Evolutionary conservation across 2,888 invertebrate genomes (phyloP), one percentile per base, ranked within the genome.

Genomic region (Hydroisotoma schaefferi): DNA sequence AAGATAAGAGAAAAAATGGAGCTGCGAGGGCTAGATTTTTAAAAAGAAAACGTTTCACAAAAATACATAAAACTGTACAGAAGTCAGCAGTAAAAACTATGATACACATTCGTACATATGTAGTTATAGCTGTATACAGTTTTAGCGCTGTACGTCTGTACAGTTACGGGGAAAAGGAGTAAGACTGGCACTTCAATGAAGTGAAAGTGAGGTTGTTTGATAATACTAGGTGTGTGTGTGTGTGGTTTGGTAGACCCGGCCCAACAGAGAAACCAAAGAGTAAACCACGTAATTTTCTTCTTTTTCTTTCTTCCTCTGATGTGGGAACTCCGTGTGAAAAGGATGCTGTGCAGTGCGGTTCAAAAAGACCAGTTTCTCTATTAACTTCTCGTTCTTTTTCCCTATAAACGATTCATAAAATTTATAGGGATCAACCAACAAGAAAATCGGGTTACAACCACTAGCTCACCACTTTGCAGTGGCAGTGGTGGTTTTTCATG

Each of bases 301-400:
- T 15, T 49, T 27, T 49, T 25, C 26, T 27, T 26, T 25, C 29
- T 28, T n/a, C 25, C 28, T 46, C 46, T 46, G 25, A 46, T 49
- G 49, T 49, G 49, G 49, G 26, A 49, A 49, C 26, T 49, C 49
- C 28, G 49, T 28, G 49, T 49, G 49, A 49, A 49, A 28, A n/a
- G 29, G 28, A 49, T 5, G 49, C 25, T 22, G 25, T 46, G n/a
- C 23, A 46, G 8, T 18, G 15, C 40, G n/a, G 40, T 40, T 40
- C 40, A 40, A 15, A 40, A 46, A 46, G 26, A 25, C 20, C 23
- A 20, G 18, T 46, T 46, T 46, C 18, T 46, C 22, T 46, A 46
- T 46, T 46, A 46, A 46, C 22, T 25, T 46, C n/a, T 46, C 20
- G 22, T 20, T 46, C 46, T 46, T 8, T 18, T 43, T 43, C 22